A percentile compares a stretch with the other conserved stretches of the same genome.
Evolutionary conservation across 2,797 vertebrate species (phyloP).

Genomic region (Siniperca obscura): DNA sequence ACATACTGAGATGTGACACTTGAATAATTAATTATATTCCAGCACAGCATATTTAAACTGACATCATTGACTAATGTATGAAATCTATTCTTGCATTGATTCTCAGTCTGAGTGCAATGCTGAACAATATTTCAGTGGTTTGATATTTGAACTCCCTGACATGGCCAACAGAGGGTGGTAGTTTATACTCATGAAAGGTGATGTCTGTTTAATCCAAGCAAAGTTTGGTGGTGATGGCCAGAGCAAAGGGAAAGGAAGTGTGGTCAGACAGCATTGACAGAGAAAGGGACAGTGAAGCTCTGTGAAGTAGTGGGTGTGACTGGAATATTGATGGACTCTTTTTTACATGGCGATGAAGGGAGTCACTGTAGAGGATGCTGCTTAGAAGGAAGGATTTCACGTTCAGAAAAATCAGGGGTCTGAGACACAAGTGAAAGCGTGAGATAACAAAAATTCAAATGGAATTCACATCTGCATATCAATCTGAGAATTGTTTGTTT

Average conservation of each 20-base stretch:
- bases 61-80: background rate
- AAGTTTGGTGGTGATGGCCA: conserved; percentile 35
- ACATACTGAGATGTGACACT: background rate
- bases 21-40: conserved; percentile 1
- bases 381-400: conserved; percentile 32
- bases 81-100: background rate
- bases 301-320: conserved; percentile 72
- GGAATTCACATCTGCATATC: background rate
- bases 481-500: background rate
- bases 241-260: conserved; percentile 33
- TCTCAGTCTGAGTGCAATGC: background rate
- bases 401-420: conserved; percentile 20
- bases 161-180: conserved; percentile 72
- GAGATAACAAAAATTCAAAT: background rate
- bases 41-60: background rate
- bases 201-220: conserved; percentile 35
- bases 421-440: conserved; percentile 22
- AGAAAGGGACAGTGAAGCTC: conserved; percentile 74
- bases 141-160: conserved; percentile 36
- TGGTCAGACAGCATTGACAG: conserved; percentile 72
- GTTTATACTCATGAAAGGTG: conserved; percentile 48
- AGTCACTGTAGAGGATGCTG: conserved; percentile 67
- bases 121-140: conserved; percentile 1
- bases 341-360: conserved; percentile 70
- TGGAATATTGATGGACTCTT: conserved; percentile 73